Conservation (phyloP, 2,113 vertebrate genomes). For the Noctilio leporinus region DNA sequence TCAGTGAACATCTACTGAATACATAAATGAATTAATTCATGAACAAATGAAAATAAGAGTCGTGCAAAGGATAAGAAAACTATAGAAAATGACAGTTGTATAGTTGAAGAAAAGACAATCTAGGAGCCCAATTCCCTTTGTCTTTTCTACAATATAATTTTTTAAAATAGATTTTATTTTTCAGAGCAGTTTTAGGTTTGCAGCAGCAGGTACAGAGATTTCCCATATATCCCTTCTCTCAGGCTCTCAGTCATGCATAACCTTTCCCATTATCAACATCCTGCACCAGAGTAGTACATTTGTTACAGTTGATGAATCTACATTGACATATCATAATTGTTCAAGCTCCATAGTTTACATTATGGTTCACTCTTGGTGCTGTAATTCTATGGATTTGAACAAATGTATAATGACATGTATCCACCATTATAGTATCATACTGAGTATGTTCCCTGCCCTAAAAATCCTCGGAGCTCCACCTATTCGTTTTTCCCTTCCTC, state of each 20-base stretch:
- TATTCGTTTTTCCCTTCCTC: neutral
- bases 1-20: neutral
- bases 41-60: neutral
- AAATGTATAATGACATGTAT: neutral
- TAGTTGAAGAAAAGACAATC: neutral
- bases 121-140: neutral
- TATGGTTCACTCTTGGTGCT: neutral
- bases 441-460: neutral
- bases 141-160: neutral
- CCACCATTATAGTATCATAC: neutral
- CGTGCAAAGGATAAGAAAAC: neutral
- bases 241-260: neutral
- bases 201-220: neutral
- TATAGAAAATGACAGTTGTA: neutral
- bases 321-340: neutral
- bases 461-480: neutral
- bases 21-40: neutral
- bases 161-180: neutral
- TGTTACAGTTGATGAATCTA: neutral
- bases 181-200: neutral
- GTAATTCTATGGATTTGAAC: neutral
- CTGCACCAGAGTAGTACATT: neutral
- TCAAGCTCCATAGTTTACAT: neutral
- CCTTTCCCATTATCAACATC: neutral
- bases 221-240: neutral